Conservation (phyloP, 1,140 invertebrate genomes). For the Onthophagus taurus region DNA sequence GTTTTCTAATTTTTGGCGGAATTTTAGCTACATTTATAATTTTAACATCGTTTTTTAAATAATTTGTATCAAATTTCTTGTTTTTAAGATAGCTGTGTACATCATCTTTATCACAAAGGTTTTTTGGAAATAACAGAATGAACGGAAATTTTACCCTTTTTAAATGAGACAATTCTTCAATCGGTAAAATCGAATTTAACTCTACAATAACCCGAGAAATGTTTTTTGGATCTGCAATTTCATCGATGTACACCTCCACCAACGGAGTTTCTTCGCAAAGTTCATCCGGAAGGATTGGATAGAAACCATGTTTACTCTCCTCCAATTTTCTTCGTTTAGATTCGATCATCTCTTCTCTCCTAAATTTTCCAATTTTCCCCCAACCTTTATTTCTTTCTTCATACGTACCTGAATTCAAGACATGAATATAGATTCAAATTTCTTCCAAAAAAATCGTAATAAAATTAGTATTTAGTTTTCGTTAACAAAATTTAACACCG, state of each 20-base stretch:
- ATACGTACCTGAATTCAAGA: too few species aligned
- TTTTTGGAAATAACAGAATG: slow-evolving; percentile 47
- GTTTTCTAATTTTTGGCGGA: slow-evolving; percentile 53
- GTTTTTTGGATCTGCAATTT: slow-evolving; percentile 48
- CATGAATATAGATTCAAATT: too few species aligned
- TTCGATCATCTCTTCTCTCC: too few species aligned
- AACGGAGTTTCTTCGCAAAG: slow-evolving; percentile 42
- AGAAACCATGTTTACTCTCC: too few species aligned
- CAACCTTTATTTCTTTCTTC: too few species aligned
- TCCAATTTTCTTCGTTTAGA: too few species aligned
- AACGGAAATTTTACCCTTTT: slow-evolving; percentile 59
- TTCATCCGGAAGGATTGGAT: slow-evolving; percentile 44
- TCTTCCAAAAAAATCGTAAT: too few species aligned
- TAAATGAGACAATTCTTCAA: slow-evolving; percentile 56
- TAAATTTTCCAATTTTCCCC: too few species aligned
- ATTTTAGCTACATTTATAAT: slow-evolving; percentile 48
- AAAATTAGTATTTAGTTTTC: too few species aligned
- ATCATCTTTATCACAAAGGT: slow-evolving; percentile 23
- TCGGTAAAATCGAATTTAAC: slow-evolving; percentile 45
- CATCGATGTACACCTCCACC: slow-evolving; percentile 48
- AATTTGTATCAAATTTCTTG: slow-evolving; percentile 42
- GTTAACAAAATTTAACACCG: too few species aligned
- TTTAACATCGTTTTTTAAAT: slow-evolving; percentile 45
- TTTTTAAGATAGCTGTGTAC: slow-evolving; percentile 41
- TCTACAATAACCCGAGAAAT: slow-evolving; percentile 53